Evolutionary conservation across 2,797 vertebrate species (phyloP), one percentile per base, ranked within the genome.

Genomic region (Diglossa cyanea): DNA sequence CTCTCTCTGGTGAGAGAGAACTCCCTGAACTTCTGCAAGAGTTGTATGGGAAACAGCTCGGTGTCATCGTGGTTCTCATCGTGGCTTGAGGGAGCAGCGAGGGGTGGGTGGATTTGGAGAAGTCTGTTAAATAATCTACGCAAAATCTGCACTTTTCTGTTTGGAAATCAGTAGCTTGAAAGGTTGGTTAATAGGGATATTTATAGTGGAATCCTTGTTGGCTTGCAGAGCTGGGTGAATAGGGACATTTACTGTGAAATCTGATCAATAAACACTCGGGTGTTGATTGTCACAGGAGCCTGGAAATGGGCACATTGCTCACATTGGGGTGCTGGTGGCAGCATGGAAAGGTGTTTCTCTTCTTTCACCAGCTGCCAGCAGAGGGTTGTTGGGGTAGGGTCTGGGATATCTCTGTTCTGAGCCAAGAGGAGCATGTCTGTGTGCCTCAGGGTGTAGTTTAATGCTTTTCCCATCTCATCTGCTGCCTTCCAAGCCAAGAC

Each of bases 41-140:
- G 44, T 7, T 58, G 17, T 5, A 0, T 6, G 86, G 77, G 40
- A 6, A 67, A 42, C 33, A 33, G 13, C 26, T 45, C 6, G 13
- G 48, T 67, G 82, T 9, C 53, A 7, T 1, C 20, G 0, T 0
- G n/a, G 85, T 12, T 31, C 23, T 54, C 30, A 3, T 8, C 10
- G 0, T 0, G n/a, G 60, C 19, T 47, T 19, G 40, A 39, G 73
- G 68, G n/a, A 54, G 2, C 3, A 9, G 73, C 0, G 0, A 54
- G 50, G 57, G 37, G 12, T 3, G 45, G 53, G 28, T 23, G 67
- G 63, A 18, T 68, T 57, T 1, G 78, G 33, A 9, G 37, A 24
- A 23, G 21, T 14, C 55, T 77, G 5, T 45, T 25, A 15, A 79
- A 50, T 26, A 39, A 77, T 7, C 19, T 14, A 1, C 17, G 1